Evolutionary conservation across 2,113 vertebrate species (phyloP), one percentile per base, ranked within the genome.

Genomic region (Paramormyrops kingsleyae): DNA sequence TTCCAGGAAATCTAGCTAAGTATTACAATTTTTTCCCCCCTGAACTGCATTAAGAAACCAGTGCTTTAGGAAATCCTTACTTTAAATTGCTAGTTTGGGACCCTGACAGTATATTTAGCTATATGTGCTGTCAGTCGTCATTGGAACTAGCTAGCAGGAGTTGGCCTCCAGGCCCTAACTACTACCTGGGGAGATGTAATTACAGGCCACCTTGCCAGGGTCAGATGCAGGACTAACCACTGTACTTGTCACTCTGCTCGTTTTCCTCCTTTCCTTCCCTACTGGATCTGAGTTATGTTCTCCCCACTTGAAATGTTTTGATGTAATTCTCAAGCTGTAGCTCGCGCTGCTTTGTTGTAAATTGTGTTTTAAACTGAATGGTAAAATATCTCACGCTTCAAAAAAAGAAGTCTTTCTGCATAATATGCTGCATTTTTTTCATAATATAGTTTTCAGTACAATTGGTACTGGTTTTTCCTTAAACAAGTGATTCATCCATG

Each of bases 31-130:
- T 5, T 19, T 39, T 12, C 0, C 83, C 21, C 24, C 52, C 31
- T 59, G 84, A 47, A 17, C 13, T 87, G 50, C 46, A 35, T 44
- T 24, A 42, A 52, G 80, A 87, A 89, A 87, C 15, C 50, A 31
- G 19, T 87, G 88, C 46, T 66, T 88, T 74, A 13, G 27, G 88
- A 90, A 19, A 83, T 88, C 88, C 80, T 47, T 89, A 87, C 85
- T 44, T 24, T 46, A 91, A 89, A 92, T 92, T 91, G 83, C 91
- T 90, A 90, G 91, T 91, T 92, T 89, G 83, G 87, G 27, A 87
- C 52, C 52, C 42, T 27, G 31, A 24, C 19, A 31, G 52, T 90
- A 87, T 87, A 88, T 91, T 52, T 89, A 66, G 90, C 83, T 74
- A 44, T 66, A 46, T 46, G 39, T 88, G 42, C 59, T 44, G 24